Evolutionary conservation across 2,113 vertebrate species (phyloP).

Genomic region (Trichechus manatus): DNA sequence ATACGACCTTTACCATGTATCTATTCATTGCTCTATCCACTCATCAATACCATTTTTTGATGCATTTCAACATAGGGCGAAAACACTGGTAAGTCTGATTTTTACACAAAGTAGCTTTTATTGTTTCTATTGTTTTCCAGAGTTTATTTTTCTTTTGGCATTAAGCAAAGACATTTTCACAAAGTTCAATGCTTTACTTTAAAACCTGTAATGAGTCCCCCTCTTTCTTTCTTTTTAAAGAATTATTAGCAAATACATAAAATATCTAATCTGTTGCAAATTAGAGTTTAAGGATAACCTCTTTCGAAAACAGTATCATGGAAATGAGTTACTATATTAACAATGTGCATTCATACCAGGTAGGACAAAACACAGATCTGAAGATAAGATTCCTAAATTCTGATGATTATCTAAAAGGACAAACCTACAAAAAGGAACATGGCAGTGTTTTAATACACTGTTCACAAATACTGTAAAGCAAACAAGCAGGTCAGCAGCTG

Average conservation of each 20-base stretch:
- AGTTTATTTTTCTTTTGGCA: constrained; percentile 34
- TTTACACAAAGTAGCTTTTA: constrained; percentile 1
- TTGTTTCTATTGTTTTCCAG: neutral
- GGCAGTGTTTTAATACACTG: neutral
- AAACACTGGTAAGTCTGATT: neutral
- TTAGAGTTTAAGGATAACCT: neutral
- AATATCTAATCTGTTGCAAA: neutral
- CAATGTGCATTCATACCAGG: neutral
- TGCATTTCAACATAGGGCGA: neutral
- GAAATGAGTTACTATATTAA: neutral
- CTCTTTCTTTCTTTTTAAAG: neutral
- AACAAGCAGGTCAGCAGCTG: neutral
- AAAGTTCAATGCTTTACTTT: constrained; percentile 14
- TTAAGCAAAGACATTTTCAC: neutral
- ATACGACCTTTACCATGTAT: neutral
- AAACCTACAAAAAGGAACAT: neutral
- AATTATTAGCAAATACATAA: constrained; percentile 7
- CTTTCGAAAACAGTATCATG: neutral
- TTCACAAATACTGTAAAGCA: neutral
- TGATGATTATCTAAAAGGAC: neutral
- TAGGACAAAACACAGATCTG: neutral
- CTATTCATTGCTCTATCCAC: neutral
- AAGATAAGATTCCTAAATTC: neutral
- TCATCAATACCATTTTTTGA: neutral
- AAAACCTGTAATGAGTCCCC: neutral